Conservation (phyloP, 2,113 vertebrate genomes). For the Tetrax tetrax region DNA sequence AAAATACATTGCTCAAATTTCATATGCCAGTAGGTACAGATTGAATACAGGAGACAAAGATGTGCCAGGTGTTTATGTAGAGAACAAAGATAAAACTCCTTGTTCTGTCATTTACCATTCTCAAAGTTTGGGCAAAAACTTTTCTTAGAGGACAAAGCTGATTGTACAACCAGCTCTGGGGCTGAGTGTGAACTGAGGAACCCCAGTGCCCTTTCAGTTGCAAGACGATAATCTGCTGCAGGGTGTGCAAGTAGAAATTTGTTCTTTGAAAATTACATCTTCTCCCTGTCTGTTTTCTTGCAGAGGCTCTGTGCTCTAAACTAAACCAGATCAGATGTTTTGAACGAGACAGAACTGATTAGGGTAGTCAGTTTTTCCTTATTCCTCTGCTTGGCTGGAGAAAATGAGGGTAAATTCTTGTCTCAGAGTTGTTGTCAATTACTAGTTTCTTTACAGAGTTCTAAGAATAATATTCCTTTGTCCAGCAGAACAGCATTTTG, state of each 20-base stretch:
- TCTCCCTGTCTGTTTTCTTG: not conserved
- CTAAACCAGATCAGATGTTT: not conserved
- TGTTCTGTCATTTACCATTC: not conserved
- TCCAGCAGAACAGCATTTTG: not conserved
- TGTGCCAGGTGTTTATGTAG: not conserved
- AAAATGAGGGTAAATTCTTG: not conserved
- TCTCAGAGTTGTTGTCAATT: not conserved
- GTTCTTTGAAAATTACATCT: not conserved
- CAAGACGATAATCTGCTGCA: not conserved
- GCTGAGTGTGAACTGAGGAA: not conserved
- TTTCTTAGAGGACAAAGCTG: not conserved
- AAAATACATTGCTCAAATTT: not conserved
- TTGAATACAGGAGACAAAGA: not conserved
- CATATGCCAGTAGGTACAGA: not conserved
- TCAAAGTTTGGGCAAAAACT: not conserved
- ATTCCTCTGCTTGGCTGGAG: not conserved
- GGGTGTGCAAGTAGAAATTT: not conserved
- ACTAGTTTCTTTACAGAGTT: not conserved
- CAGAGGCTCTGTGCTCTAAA: not conserved
- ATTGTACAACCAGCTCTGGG: not conserved
- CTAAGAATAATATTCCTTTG: not conserved
- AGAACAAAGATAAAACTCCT: not conserved
- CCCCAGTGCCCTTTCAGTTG: not conserved
- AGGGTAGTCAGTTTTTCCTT: not conserved
- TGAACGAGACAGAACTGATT: not conserved